Conservation (phyloP, 2,113 vertebrate species). For the Cichladusa arquata region DNA sequence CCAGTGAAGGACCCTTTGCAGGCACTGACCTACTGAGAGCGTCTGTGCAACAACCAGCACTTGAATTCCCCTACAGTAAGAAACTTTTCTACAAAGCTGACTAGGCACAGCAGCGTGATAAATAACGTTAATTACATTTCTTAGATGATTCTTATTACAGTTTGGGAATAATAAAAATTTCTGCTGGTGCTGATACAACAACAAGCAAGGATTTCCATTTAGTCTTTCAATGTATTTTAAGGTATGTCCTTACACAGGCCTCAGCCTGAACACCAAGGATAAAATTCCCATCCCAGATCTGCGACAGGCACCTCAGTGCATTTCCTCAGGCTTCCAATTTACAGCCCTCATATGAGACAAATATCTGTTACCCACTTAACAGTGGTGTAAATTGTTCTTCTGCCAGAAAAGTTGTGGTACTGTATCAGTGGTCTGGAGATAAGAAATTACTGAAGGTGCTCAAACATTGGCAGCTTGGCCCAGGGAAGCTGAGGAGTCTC, state of each 20-base stretch:
- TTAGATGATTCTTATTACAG: background rate
- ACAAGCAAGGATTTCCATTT: background rate
- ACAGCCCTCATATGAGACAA: background rate
- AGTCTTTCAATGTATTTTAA: background rate
- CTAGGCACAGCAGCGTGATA: background rate
- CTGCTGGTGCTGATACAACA: background rate
- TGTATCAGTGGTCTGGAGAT: background rate
- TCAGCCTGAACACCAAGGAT: background rate
- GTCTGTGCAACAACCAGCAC: background rate
- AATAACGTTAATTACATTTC: constrained; percentile 2
- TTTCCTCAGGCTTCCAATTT: background rate
- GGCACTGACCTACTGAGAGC: background rate
- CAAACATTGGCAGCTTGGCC: background rate
- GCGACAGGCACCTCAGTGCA: background rate
- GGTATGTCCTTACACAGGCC: background rate
- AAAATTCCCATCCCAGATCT: background rate
- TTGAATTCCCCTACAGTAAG: background rate
- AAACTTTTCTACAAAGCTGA: background rate
- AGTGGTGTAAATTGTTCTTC: accelerated
- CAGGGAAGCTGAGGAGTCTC: background rate
- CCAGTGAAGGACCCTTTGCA: background rate
- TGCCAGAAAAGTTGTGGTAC: background rate
- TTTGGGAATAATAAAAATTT: background rate
- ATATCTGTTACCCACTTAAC: background rate
- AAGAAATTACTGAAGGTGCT: background rate